A percentile compares a stretch with the other conserved stretches of the same genome.
Evolutionary conservation across 2,888 invertebrate genomes (phyloP).

Genomic region (Syrista parreyssii): DNA sequence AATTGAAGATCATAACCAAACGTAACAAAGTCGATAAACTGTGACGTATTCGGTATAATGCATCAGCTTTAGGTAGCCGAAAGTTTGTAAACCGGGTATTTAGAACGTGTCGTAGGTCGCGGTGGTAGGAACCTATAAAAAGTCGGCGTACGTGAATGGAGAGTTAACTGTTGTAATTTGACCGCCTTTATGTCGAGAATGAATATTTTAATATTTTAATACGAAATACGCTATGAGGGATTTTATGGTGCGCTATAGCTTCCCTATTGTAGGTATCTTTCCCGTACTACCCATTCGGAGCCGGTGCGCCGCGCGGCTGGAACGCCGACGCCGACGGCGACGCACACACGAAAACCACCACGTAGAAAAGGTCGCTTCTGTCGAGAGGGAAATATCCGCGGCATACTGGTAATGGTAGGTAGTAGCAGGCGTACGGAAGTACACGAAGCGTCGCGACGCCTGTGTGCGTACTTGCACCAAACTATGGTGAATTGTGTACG

Average conservation of each 20-base stretch:
- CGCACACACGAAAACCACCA: neutral
- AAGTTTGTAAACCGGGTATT: conserved; percentile 46
- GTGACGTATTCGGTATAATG: neutral
- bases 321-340: neutral
- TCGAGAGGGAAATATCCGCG: neutral
- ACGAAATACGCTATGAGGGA: conserved; percentile 57
- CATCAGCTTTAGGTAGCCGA: conserved; percentile 12
- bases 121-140: conserved; percentile 44
- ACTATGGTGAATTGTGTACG: conserved; percentile 4
- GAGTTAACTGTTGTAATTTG: conserved; percentile 59
- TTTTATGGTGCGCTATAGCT: conserved; percentile 49
- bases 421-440: conserved; percentile 12
- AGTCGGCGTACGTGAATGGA: conserved; percentile 54
- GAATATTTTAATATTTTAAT: conserved; percentile 66
- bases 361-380: neutral
- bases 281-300: neutral
- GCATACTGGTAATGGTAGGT: neutral
- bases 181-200: conserved; percentile 59
- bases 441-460: conserved; percentile 26
- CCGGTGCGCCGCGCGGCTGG: neutral
- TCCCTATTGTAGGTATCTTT: conserved; percentile 45
- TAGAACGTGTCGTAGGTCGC: conserved; percentile 59
- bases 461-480: conserved; percentile 24
- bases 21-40: neutral
- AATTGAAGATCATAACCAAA: neutral